phyloP scores from a whole-genome alignment of 2,113 vertebrate genomes.

The Passer montanus region DNA sequence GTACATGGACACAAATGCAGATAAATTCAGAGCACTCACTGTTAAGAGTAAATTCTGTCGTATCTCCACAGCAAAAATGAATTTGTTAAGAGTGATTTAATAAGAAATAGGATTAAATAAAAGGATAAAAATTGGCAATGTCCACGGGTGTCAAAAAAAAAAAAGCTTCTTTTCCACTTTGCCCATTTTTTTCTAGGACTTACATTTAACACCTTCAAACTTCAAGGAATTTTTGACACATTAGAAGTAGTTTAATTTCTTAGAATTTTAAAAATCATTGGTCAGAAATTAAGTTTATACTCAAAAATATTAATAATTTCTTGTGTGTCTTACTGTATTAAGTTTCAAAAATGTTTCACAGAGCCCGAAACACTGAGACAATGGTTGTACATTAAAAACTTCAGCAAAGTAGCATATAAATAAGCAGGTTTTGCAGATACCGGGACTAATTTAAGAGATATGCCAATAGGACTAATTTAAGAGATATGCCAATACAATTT shows the following conservation, averaged over 20 bases:
- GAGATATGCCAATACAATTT: constrained; percentile 1
- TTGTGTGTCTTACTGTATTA: not conserved
- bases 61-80: not conserved
- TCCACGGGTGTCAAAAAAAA: not conserved
- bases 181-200: not conserved
- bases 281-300: not conserved
- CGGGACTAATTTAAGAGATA: not conserved
- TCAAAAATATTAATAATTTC: not conserved
- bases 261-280: not conserved
- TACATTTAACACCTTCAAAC: not conserved
- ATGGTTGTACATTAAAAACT: not conserved
- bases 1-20: not conserved
- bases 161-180: not conserved
- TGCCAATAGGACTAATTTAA: not conserved
- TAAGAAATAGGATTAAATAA: not conserved
- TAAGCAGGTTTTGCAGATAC: not conserved
- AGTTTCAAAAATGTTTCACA: not conserved
- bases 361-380: not conserved
- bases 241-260: not conserved
- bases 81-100: not conserved
- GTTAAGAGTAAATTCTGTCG: not conserved
- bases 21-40: not conserved
- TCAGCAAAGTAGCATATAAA: not conserved
- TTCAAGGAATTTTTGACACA: not conserved
- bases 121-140: not conserved